A percentile compares a stretch with the other conserved stretches of the same genome.
Evolutionary conservation across 1,140 invertebrate species (phyloP).

Genomic region (Dendroctonus valens): DNA sequence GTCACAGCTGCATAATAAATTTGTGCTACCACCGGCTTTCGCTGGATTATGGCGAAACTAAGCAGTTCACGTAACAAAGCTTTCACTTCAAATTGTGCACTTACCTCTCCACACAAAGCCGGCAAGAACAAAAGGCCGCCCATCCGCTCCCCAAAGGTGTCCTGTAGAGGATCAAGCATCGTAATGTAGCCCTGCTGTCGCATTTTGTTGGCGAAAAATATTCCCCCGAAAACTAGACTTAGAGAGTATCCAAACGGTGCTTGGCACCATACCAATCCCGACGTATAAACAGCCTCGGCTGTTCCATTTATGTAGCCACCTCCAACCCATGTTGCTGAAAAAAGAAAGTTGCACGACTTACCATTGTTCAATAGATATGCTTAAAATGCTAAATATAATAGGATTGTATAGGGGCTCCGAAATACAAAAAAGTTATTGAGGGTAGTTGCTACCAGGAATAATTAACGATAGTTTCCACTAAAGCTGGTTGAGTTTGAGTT

Average conservation of each 20-base stretch:
- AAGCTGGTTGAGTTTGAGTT: too few species aligned
- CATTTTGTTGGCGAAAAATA: slow-evolving; percentile 98
- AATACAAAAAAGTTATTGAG: too few species aligned
- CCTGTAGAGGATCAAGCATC: slow-evolving; percentile 97
- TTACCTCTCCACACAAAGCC: slow-evolving; percentile 86
- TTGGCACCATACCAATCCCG: slow-evolving; percentile 92
- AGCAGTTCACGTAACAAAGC: too few species aligned
- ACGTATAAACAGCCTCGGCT: slow-evolving; percentile 91
- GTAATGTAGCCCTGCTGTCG: slow-evolving; percentile 95
- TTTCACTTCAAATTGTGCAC: not conserved
- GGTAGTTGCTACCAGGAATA: too few species aligned
- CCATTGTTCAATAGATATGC: not conserved
- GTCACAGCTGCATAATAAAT: too few species aligned
- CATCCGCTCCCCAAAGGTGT: slow-evolving; percentile 94
- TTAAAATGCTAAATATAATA: not conserved
- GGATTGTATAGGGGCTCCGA: too few species aligned
- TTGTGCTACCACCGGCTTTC: too few species aligned
- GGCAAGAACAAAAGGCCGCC: slow-evolving; percentile 95
- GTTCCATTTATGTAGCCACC: slow-evolving; percentile 99
- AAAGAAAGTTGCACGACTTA: not conserved
- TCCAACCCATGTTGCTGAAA: slow-evolving; percentile 93
- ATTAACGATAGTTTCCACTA: too few species aligned
- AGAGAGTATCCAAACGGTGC: slow-evolving; percentile 96
- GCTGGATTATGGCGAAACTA: too few species aligned
- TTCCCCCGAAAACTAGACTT: slow-evolving; percentile 90